These are phyloP conservation scores for Phrynosoma blainvillii DNA, from an alignment of 2,113 vertebrate genomes.

Conservation along the genomic window DNA sequence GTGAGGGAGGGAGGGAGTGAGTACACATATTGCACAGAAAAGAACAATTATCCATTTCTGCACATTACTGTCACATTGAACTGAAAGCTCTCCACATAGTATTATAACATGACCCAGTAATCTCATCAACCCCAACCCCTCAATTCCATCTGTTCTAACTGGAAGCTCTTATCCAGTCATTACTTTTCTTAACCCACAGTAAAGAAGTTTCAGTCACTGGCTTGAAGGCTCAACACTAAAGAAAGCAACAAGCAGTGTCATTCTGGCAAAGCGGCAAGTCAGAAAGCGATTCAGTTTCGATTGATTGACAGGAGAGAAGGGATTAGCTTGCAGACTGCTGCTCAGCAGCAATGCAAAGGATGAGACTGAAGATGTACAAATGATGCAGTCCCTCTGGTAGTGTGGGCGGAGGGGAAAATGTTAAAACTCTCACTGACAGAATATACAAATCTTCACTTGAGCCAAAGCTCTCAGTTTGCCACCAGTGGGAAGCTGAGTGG, in stretches of 20 bases:
- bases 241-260: background rate
- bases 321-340: background rate
- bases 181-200: background rate
- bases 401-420: slow-evolving; percentile 11
- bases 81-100: background rate
- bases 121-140: background rate
- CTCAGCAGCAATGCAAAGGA: background rate
- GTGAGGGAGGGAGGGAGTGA: too few relatives aligned
- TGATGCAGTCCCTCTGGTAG: background rate
- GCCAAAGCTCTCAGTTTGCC: background rate
- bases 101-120: background rate
- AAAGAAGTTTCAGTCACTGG: background rate
- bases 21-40: background rate
- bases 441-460: background rate
- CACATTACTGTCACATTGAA: background rate
- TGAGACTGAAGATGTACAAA: background rate
- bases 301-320: rapidly evolving
- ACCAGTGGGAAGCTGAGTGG: background rate
- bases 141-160: background rate
- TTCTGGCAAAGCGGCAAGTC: background rate
- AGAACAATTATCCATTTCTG: background rate
- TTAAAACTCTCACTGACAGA: background rate
- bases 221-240: rapidly evolving
- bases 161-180: background rate
- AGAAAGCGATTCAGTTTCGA: background rate